Evolutionary conservation across 2,113 vertebrate species (phyloP), one percentile per base, ranked within the genome.

Genomic region (Tamias sibiricus): DNA sequence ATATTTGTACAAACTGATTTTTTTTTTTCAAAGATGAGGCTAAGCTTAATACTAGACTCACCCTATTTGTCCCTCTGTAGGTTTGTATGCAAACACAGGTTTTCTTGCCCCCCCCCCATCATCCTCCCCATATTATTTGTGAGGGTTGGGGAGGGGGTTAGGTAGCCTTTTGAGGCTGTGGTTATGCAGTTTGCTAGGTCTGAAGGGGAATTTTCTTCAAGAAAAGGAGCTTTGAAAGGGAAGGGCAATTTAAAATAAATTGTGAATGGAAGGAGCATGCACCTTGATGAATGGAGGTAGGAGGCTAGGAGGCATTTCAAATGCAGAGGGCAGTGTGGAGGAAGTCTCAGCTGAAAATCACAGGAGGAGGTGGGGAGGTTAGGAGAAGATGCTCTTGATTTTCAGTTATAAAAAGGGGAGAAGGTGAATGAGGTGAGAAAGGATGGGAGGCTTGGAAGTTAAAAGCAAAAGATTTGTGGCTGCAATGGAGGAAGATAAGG

Each of bases 291-390:
- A 96, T 96, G 95, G 82, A 83, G 64, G 17, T 35, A 19, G 82
- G 68, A 94, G 91, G 85, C 30, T 69, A 49, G 77, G 64, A 95
- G 93, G 91, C 22, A 11, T 95, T 94, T 87, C 44, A 47, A 59
- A 90, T 40, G 90, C 72, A 96, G 94, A 95, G 92, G 96, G 96
- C 96, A 95, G 96, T 72, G 95, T 97, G 91, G 90, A 96, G 86
- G 49, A 75, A 95, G 77, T 90, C 79, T 75, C 82, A 59, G 57
- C 10, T 71, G 52, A 79, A 76, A 96, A 72, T 20, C 52, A 81
- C 77, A 49, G 49, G 91, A 82, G n/a, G 12, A 32, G 57, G 42
- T 1, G 40, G 6, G 24, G 40, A 42, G 14, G 52, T 44, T 54
- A 6, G 35, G 35, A 66, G 13, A 59, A 35, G 57, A 19, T 26